A percentile compares a stretch with the other conserved stretches of the same genome.
Conservation (phyloP, 1,140 invertebrate species). For the Apis cerana region DNA sequence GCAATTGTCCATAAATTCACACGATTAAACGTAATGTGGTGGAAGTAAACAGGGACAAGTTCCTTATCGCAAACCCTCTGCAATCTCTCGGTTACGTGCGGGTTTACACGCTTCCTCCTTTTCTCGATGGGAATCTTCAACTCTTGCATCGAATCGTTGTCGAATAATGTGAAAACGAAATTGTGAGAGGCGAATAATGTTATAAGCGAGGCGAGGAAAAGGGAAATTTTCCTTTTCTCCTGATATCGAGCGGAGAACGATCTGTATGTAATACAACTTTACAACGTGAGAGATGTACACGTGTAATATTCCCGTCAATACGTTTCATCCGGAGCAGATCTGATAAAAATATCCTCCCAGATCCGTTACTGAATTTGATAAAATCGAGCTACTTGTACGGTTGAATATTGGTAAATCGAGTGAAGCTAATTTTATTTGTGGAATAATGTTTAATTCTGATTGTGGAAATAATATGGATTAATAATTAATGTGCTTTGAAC, state of each 20-base stretch:
- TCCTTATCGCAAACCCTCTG: background rate
- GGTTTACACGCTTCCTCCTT: background rate
- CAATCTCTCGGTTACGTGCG: conserved; percentile 16
- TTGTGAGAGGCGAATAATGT: conserved; percentile 33
- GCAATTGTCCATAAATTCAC: background rate
- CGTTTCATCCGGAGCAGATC: conserved; percentile 15
- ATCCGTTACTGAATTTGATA: conserved; percentile 31
- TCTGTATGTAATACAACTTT: conserved; percentile 50
- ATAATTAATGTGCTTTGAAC: background rate
- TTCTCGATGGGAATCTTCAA: conserved; percentile 15
- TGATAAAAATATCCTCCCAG: conserved; percentile 24
- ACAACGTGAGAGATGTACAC: conserved; percentile 33
- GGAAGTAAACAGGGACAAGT: background rate
- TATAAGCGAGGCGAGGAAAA: background rate
- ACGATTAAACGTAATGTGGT: conserved; percentile 20
- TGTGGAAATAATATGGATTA: background rate
- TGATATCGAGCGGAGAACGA: background rate
- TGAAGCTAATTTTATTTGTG: no score
- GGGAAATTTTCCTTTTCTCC: conserved; percentile 26
- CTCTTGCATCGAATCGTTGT: conserved; percentile 15
- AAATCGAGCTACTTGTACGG: background rate
- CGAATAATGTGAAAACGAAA: conserved; percentile 36
- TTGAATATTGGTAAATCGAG: background rate
- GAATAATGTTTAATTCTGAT: background rate
- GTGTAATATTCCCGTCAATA: conserved; percentile 40